Conservation (phyloP, 2,888 invertebrate species). For the Ectemnius lituratus region DNA sequence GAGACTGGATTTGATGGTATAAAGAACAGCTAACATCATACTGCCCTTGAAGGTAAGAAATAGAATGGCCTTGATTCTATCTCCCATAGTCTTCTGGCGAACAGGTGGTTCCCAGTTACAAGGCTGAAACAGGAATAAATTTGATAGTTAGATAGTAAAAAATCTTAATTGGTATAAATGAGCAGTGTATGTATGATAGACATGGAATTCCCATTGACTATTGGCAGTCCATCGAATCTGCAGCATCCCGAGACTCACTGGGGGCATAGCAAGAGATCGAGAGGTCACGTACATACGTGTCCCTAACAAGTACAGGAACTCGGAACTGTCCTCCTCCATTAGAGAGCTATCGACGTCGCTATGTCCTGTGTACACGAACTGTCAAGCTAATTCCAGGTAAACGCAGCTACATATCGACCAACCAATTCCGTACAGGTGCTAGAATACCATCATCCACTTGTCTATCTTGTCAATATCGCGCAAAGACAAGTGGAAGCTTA, state of each 20-base stretch:
- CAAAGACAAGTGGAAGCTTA: conserved; percentile 34
- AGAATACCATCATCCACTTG: conserved; percentile 48
- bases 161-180: too few relatives aligned
- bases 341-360: conserved; percentile 58
- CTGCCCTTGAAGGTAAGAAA: conserved; percentile 73
- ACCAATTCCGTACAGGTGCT: conserved; percentile 61
- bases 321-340: conserved; percentile 60
- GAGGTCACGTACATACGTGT: conserved; percentile 46
- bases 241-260: too few relatives aligned
- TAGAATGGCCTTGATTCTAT: conserved; percentile 38
- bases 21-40: conserved; percentile 73
- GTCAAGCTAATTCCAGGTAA: conserved; percentile 68
- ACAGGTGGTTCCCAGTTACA: conserved; percentile 62
- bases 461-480: conserved; percentile 48
- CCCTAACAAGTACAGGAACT: conserved; percentile 55
- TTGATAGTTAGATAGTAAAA: too few relatives aligned
- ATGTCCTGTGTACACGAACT: conserved; percentile 49
- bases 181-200: too few relatives aligned
- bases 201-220: too few relatives aligned
- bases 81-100: conserved; percentile 13
- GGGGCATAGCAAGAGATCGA: neutral
- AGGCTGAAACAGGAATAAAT: conserved; percentile 45
- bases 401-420: conserved; percentile 63
- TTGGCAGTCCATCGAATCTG: too few relatives aligned
- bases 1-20: conserved; percentile 71